Evolutionary conservation across 2,113 vertebrate species (phyloP).

Genomic region (Solenodon paradoxus): DNA sequence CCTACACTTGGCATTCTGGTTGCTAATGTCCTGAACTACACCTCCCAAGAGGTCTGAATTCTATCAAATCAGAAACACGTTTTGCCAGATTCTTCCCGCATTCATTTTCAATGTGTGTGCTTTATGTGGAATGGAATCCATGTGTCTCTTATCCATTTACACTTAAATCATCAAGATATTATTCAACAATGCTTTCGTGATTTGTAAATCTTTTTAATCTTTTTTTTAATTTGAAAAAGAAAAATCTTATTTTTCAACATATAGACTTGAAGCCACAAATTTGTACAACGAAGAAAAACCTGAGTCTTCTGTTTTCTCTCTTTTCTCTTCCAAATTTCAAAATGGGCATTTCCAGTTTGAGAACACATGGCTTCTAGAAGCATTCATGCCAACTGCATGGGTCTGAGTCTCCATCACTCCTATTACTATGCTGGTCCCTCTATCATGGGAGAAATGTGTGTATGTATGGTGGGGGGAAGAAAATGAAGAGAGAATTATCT

Average conservation of each 20-base stretch:
- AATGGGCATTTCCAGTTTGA: conserved; percentile 8
- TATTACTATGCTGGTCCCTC: rapidly evolving
- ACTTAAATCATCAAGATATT: conserved; percentile 51
- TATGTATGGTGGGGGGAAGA: neutral
- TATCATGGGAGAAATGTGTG: neutral
- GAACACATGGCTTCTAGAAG: conserved; percentile 32
- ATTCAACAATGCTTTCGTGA: conserved; percentile 27
- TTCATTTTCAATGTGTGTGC: neutral
- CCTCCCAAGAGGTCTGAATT: neutral
- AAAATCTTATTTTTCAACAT: conserved; percentile 59
- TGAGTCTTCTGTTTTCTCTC: conserved; percentile 36
- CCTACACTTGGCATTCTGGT: neutral
- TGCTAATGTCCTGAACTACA: neutral
- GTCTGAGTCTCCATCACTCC: neutral
- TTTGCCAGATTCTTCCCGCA: neutral
- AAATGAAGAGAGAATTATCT: neutral
- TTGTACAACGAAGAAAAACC: conserved; percentile 53
- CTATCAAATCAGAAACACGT: conserved; percentile 13
- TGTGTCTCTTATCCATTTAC: conserved; percentile 59
- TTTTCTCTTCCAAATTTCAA: conserved; percentile 22
- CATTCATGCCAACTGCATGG: neutral
- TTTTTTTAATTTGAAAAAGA: conserved; percentile 42
- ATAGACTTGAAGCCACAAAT: conserved; percentile 54
- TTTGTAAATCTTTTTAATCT: neutral
- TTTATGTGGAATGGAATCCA: neutral